Evolutionary conservation across 2,113 vertebrate species (phyloP).

Genomic region (Pseudopipra pipra): DNA sequence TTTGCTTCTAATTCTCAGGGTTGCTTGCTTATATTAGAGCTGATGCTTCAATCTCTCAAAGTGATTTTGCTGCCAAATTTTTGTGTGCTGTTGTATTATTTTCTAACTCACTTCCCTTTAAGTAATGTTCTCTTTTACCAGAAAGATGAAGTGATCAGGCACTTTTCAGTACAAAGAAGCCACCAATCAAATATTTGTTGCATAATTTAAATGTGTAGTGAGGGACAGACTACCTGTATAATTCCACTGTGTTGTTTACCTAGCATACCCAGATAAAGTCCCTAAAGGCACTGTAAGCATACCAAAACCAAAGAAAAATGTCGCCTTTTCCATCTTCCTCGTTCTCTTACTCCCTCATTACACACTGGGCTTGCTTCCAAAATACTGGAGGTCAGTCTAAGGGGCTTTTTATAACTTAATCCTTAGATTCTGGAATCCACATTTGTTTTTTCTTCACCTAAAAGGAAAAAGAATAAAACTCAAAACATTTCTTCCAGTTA

Average conservation of each 20-base stretch:
- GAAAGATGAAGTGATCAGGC: not conserved
- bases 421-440: not conserved
- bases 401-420: not conserved
- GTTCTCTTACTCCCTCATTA: constrained; percentile 25
- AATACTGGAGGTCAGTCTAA: not conserved
- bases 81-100: constrained; percentile 8
- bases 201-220: constrained; percentile 50
- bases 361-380: not conserved
- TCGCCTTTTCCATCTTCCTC: not conserved
- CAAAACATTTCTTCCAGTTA: not conserved
- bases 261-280: constrained; percentile 1
- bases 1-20: not conserved
- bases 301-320: not conserved
- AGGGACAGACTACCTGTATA: constrained; percentile 31
- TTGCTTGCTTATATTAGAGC: not conserved
- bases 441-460: not conserved
- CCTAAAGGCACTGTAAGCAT: not conserved
- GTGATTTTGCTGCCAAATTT: constrained; percentile 24
- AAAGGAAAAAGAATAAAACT: rapidly evolving
- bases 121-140: constrained; percentile 15
- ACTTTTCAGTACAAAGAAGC: constrained; percentile 45
- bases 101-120: constrained; percentile 3
- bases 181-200: constrained; percentile 45
- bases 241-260: constrained; percentile 43
- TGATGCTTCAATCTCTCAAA: not conserved